Evolutionary conservation across 1,140 invertebrate species (phyloP), one percentile per base, ranked within the genome.

Genomic region (Drosophila nigrodunni): DNA sequence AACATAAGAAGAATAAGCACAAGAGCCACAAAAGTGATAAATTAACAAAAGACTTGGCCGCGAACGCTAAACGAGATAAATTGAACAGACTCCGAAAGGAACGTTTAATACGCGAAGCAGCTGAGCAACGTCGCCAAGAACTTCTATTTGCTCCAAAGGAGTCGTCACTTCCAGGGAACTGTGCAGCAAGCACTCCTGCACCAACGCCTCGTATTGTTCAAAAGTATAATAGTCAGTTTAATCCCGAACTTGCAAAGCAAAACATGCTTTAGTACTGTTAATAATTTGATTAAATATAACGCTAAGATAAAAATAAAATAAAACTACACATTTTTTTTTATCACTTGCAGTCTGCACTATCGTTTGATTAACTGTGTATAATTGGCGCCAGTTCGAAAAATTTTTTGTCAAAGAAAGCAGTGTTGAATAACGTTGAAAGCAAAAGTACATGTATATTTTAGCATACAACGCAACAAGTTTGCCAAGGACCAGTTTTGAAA

Each of bases 1-100:
- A 91, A 77, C 86, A 93, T 71, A 92, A 91, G 44, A 91, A 92
- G 11, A 65, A 81, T 7, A 90, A 92, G 92, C 92, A 18, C 92
- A 93, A 87, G 93, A 92, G 50, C 80, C 80, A 77, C 92, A 93
- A 91, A 90, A 75, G 91, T 93, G 91, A 92, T 0, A 92, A 76
- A 7, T n/a, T 30, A 13, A 57, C 3, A 41, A 92, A 92, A 92
- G 67, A 64, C 11, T 13, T 54, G 2, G 54, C 47, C 0, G 58
- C 43, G 2, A 39, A 9, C 7, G 52, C 62, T 69, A 82, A 92
- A 62, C 60, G 74, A 61, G 70, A 85, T 50, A 94, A 95, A 86
- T 93, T 99, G 11, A 95, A 97, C 88, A 94, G 95, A 79, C 93
- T 99, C 44, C 94, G 98, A 92, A 94, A 95, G 76, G 96, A 97